A percentile compares a stretch with the other conserved stretches of the same genome.
These are phyloP conservation scores for Shargacucullia verbasci DNA, from an alignment of 2,888 invertebrate species.

Conservation along the genomic window DNA sequence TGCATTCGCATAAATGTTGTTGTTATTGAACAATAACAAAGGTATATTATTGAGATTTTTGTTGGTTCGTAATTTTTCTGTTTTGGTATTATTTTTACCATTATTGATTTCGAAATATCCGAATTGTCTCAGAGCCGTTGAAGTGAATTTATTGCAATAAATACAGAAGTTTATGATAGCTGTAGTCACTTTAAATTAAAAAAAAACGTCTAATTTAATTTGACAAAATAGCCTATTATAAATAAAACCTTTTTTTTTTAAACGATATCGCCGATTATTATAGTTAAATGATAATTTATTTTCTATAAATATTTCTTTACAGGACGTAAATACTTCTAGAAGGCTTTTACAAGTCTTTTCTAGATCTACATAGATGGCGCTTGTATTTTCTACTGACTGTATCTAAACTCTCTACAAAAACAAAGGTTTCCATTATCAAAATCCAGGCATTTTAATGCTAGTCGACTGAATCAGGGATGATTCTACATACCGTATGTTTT, in stretches of 20 bases:
- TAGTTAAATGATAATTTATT: too few relatives aligned
- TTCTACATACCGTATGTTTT: too few relatives aligned
- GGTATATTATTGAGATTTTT: constrained; percentile 26
- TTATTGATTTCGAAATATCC: constrained; percentile 15
- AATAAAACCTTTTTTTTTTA: constrained; percentile 12
- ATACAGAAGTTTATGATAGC: constrained; percentile 30
- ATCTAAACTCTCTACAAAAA: too few relatives aligned
- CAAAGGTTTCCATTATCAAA: too few relatives aligned
- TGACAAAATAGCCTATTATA: constrained; percentile 25
- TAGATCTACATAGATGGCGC: too few relatives aligned
- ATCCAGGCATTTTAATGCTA: too few relatives aligned
- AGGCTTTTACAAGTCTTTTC: too few relatives aligned
- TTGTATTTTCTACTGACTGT: too few relatives aligned
- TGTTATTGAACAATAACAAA: constrained; percentile 26
- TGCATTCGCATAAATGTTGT: constrained; percentile 21
- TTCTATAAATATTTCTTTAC: too few relatives aligned
- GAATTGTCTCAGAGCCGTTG: constrained; percentile 11
- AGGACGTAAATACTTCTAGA: too few relatives aligned
- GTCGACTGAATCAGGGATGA: too few relatives aligned
- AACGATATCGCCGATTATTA: too few relatives aligned
- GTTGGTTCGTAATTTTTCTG: constrained; percentile 19
- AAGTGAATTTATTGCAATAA: constrained; percentile 35
- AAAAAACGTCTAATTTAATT: constrained; percentile 29
- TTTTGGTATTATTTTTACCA: constrained; percentile 16
- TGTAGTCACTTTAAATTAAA: constrained; percentile 28